Evolutionary conservation across 2,113 vertebrate species (phyloP), one percentile per base, ranked within the genome.

Genomic region (Triplophysa siluroides): DNA sequence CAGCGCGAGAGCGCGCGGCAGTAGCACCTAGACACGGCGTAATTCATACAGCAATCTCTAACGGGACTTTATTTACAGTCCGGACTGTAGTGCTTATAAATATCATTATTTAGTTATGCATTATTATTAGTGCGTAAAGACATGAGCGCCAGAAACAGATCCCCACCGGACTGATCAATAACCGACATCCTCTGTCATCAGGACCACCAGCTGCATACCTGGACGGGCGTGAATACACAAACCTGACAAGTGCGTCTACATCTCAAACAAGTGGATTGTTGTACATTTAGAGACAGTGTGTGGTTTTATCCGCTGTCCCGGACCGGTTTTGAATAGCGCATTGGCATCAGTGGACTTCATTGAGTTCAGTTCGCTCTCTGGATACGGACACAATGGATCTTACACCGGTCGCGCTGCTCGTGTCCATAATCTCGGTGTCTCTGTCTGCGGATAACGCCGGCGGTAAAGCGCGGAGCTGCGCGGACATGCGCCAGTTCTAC

Each of bases 401-500:
- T 81, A 78, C 73, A 54, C 79, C 78, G 92, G 90, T 93, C 2
- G 90, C 91, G 82, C 91, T 85, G 4, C 41, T 92, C 81, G 65
- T 91, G 91, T 86, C 85, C 54, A 24, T 91, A 70, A 80, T 83
- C 80, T 90, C 64, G 82, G 90, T 70, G 88, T 91, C 78, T 89
- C 93, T 88, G 86, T 89, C 88, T 70, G 93, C 93, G 82, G 95
- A 96, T 81, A 89, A 91, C 38, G 86, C 67, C n/a, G 83, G 88
- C 83, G 83, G 90, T 88, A 94, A 93, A 88, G 92, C 92, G 81
- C 92, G 88, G 79, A 98, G 94, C 94, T 98, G 97, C 91, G 13
- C 91, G 85, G 95, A 97, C 81, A 93, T 97, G 89, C 94, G 95
- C 75, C 94, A 95, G 91, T 93, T 97, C 90, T 99, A 99, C 92